Evolutionary conservation across 2,113 vertebrate genomes (phyloP).

Genomic region (Tamias sibiricus): DNA sequence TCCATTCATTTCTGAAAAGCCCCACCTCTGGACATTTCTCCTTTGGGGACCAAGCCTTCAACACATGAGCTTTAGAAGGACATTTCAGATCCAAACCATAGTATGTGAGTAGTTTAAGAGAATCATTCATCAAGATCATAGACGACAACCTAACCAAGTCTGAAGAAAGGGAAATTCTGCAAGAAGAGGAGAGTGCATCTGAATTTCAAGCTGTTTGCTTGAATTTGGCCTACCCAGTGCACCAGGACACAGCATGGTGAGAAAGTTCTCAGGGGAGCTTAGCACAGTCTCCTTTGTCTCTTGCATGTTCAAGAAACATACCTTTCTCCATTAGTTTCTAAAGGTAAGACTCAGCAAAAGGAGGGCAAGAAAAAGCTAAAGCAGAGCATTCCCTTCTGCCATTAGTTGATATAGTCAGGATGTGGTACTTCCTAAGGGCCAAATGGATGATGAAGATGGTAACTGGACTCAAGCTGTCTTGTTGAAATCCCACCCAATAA

Average conservation of each 20-base stretch:
- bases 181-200: not conserved
- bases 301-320: not conserved
- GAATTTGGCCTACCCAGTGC: not conserved
- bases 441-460: not conserved
- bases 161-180: not conserved
- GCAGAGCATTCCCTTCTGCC: not conserved
- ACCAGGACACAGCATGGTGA: not conserved
- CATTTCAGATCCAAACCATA: not conserved
- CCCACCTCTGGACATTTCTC: not conserved
- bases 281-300: not conserved
- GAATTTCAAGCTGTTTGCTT: not conserved
- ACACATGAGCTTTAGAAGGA: not conserved
- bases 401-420: not conserved
- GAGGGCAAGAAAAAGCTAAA: not conserved
- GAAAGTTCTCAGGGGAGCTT: not conserved
- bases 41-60: not conserved
- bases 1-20: not conserved
- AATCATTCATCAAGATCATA: not conserved
- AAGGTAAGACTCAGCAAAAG: not conserved
- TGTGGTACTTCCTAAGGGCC: not conserved
- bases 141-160: not conserved
- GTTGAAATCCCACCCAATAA: not conserved
- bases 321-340: not conserved
- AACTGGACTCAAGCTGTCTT: not conserved
- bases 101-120: not conserved